Percentiles rank a stretch among this genome's conserved stretches.
These are phyloP conservation scores for Heterotis niloticus DNA, from an alignment of 2,113 vertebrate genomes.

Conservation along the genomic window DNA sequence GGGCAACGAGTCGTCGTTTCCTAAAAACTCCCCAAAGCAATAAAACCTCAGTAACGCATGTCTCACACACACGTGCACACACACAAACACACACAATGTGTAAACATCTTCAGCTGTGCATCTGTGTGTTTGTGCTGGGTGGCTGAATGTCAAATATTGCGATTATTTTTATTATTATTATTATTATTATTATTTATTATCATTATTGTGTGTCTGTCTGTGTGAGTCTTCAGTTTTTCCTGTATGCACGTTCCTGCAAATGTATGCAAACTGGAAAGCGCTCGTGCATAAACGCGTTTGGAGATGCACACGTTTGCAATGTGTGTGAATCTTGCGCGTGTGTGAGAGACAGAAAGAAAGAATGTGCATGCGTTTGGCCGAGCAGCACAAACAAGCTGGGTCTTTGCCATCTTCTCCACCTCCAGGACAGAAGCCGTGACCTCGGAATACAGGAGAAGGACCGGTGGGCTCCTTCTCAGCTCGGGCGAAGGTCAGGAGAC, in stretches of 20 bases:
- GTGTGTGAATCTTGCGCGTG: too few relatives aligned
- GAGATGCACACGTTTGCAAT: not conserved
- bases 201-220: not conserved
- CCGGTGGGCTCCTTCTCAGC: not conserved
- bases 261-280: not conserved
- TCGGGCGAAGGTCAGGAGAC: too few relatives aligned
- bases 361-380: not conserved
- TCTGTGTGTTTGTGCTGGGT: not conserved
- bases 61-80: not conserved
- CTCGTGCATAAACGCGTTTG: not conserved
- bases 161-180: too few relatives aligned
- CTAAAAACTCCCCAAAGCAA: conserved; percentile 6
- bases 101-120: not conserved
- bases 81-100: not conserved
- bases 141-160: too few relatives aligned
- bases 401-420: not conserved
- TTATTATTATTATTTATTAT: too few relatives aligned
- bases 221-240: not conserved
- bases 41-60: not conserved
- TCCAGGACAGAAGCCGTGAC: not conserved
- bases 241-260: not conserved
- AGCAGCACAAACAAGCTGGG: not conserved
- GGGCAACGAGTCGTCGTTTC: not conserved
- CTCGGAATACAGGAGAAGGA: not conserved
- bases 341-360: not conserved